Evolutionary conservation across 2,888 invertebrate genomes (phyloP).

Genomic region (Ametastegia equiseti): DNA sequence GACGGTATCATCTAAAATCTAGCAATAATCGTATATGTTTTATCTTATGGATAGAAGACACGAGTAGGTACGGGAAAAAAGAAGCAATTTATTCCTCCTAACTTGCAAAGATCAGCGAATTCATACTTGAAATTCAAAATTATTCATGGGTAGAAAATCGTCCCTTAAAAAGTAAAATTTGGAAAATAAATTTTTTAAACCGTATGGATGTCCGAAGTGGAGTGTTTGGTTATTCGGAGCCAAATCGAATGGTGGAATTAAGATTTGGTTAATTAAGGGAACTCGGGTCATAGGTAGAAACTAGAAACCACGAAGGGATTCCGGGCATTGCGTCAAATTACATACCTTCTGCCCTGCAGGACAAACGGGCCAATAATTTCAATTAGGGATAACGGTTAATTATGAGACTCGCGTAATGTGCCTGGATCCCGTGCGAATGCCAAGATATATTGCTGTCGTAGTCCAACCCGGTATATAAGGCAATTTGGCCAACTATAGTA

Average conservation of each 20-base stretch:
- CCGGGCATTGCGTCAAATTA: slow-evolving; percentile 32
- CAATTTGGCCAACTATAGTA: slow-evolving; percentile 12
- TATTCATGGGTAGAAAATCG: too few relatives aligned
- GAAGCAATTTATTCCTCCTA: neutral
- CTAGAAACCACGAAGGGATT: slow-evolving; percentile 6
- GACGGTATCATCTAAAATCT: neutral
- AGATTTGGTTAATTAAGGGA: slow-evolving; percentile 40
- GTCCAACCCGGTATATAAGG: slow-evolving; percentile 18
- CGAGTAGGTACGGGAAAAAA: neutral
- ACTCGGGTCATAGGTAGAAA: neutral
- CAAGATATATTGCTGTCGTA: slow-evolving; percentile 25
- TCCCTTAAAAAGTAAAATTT: too few relatives aligned
- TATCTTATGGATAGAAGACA: neutral
- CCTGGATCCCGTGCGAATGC: slow-evolving; percentile 34
- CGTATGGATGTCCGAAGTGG: neutral
- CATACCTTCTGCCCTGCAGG: slow-evolving; percentile 30
- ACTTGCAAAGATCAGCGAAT: too few relatives aligned
- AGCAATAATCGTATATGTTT: neutral
- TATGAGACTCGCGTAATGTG: slow-evolving; percentile 48
- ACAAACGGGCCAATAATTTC: slow-evolving; percentile 49
- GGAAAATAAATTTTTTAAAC: neutral
- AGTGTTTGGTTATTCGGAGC: slow-evolving; percentile 7
- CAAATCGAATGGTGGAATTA: slow-evolving; percentile 9
- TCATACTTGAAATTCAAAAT: too few relatives aligned
- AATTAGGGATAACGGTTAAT: slow-evolving; percentile 55